Percentiles rank a stretch among this genome's conserved stretches.
phyloP scores from a whole-genome alignment of 2,113 vertebrate genomes.

The Elgaria multicarinata region DNA sequence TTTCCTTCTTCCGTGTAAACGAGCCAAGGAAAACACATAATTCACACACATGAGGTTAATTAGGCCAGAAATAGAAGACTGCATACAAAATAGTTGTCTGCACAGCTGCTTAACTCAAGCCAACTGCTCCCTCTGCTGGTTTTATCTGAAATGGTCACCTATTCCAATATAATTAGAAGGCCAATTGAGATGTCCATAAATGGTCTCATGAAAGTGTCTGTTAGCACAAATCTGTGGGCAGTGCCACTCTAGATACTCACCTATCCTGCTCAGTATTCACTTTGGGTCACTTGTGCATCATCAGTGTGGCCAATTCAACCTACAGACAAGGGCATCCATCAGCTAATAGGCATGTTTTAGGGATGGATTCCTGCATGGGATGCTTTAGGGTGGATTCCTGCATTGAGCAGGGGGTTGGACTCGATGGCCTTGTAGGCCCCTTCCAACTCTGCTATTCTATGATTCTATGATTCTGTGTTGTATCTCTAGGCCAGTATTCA shows the following conservation, averaged over 20 bases:
- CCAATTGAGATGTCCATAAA: not conserved
- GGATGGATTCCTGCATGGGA: too few relatives aligned
- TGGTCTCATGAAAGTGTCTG: not conserved
- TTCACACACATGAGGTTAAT: not conserved
- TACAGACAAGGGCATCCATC: too few relatives aligned
- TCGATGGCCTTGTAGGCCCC: too few relatives aligned
- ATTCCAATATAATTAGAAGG: not conserved
- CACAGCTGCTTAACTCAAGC: not conserved
- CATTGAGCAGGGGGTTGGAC: too few relatives aligned
- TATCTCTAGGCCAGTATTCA: not conserved
- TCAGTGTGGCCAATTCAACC: not conserved
- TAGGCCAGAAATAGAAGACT: not conserved
- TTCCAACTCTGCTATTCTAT: too few relatives aligned
- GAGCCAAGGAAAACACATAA: not conserved
- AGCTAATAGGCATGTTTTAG: not conserved
- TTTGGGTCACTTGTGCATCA: not conserved
- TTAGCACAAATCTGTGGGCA: not conserved
- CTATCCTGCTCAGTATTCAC: not conserved
- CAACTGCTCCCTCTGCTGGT: conserved; percentile 29
- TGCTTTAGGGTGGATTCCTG: too few relatives aligned
- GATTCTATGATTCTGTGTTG: too few relatives aligned
- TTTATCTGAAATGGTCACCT: not conserved
- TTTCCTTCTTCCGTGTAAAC: not conserved
- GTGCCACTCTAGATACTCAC: not conserved
- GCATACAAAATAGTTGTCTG: too few relatives aligned